phyloP scores from a whole-genome alignment of 2,888 invertebrate genomes.

The Eulithis prunata region DNA sequence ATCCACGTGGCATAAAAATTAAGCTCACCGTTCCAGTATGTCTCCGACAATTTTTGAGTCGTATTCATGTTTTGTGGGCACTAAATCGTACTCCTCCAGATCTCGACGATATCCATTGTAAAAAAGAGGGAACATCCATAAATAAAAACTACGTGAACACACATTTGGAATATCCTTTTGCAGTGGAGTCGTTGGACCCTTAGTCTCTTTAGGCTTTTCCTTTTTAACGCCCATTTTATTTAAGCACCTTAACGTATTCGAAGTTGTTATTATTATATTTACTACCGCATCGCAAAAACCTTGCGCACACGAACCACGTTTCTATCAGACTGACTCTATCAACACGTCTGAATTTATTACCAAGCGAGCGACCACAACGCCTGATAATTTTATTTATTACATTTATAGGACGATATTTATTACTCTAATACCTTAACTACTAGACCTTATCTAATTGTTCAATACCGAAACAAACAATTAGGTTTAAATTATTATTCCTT shows the following conservation, averaged over 20 bases:
- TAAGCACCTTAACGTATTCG: not conserved
- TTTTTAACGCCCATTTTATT: conserved; percentile 47
- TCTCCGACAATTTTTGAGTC: conserved; percentile 88
- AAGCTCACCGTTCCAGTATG: conserved; percentile 85
- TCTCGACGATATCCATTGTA: conserved; percentile 89
- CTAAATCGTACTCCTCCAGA: conserved; percentile 89
- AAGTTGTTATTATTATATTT: not conserved
- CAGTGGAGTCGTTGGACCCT: conserved; percentile 37
- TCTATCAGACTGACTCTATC: conserved; percentile 34
- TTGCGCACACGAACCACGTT: conserved; percentile 36
- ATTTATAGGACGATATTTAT: not conserved
- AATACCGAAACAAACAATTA: no score
- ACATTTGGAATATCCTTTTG: conserved; percentile 65
- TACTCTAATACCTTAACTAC: not conserved
- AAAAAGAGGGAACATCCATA: conserved; percentile 91
- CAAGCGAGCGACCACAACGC: conserved; percentile 8
- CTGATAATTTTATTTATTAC: conserved; percentile 25
- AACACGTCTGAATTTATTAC: conserved; percentile 11
- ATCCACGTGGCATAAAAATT: not conserved
- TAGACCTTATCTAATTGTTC: no score
- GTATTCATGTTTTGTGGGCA: conserved; percentile 87
- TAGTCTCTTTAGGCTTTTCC: conserved; percentile 43
- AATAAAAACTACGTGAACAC: conserved; percentile 86
- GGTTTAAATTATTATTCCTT: no score
- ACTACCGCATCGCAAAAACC: conserved; percentile 9